phyloP scores from a whole-genome alignment of 2,113 vertebrate species.

The Gadus chalcogrammus region DNA sequence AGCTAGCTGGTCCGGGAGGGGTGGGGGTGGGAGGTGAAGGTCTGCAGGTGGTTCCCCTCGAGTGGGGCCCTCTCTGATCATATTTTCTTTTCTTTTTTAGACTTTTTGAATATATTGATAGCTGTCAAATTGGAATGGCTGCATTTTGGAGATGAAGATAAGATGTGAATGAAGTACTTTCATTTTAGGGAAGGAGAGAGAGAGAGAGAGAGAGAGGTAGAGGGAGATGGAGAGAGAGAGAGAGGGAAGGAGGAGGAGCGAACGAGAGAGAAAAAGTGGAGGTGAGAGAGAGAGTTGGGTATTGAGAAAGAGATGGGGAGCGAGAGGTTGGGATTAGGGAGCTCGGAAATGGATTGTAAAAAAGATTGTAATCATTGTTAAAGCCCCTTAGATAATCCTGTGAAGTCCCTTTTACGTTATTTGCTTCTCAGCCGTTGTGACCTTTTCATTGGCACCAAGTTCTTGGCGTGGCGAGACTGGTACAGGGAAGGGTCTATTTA shows the following conservation, averaged over 20 bases:
- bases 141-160: no score
- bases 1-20: no score
- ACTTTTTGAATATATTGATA: conserved; percentile 17
- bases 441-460: conserved; percentile 49
- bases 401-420: background rate
- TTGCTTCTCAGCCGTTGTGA: conserved; percentile 35
- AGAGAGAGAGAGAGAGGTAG: background rate
- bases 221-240: background rate
- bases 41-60: conserved; percentile 5
- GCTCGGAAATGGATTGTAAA: conserved; percentile 8
- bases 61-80: conserved; percentile 1
- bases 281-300: background rate
- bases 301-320: background rate
- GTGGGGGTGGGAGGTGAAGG: conserved; percentile 1
- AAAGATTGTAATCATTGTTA: conserved; percentile 14
- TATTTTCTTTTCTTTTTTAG: conserved; percentile 4
- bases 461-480: conserved; percentile 18
- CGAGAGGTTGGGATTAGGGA: background rate
- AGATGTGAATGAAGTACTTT: no score
- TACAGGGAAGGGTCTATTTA: no score
- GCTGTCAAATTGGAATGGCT: conserved; percentile 17
- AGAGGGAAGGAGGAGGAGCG: background rate
- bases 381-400: conserved; percentile 32
- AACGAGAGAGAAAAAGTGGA: background rate
- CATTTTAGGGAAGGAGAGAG: background rate